phyloP scores from a whole-genome alignment of 2,113 vertebrate genomes.

The Chloroceryle aenea region DNA sequence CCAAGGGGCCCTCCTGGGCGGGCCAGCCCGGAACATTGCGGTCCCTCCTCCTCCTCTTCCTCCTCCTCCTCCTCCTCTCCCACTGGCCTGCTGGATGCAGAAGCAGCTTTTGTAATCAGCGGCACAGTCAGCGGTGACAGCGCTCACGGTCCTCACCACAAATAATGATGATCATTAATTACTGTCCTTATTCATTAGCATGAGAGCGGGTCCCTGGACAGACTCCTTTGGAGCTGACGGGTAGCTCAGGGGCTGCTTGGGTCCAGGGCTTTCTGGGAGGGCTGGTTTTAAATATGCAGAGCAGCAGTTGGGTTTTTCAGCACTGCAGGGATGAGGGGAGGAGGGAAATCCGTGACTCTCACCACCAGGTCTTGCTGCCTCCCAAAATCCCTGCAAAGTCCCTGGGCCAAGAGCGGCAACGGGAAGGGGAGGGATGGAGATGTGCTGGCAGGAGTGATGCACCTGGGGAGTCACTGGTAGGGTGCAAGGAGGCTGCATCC shows the following conservation, averaged over 20 bases:
- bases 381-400: background rate
- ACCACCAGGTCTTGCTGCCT: rapidly evolving
- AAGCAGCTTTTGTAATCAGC: background rate
- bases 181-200: slow-evolving; percentile 46
- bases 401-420: background rate
- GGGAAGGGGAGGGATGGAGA: background rate
- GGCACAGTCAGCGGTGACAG: background rate
- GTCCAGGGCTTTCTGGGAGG: background rate
- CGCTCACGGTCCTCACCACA: background rate
- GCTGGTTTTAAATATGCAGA: background rate
- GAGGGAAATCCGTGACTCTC: background rate
- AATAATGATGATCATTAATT: slow-evolving; percentile 35
- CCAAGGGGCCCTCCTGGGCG: background rate
- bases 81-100: rapidly evolving
- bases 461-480: background rate
- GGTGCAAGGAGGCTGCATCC: background rate
- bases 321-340: background rate
- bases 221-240: background rate
- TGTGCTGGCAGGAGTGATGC: rapidly evolving
- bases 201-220: slow-evolving; percentile 1
- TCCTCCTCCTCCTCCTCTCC: background rate
- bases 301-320: rapidly evolving
- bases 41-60: background rate
- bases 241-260: background rate
- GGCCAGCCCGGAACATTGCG: rapidly evolving